Percentiles rank a stretch among this genome's conserved stretches.
Evolutionary conservation across 2,797 vertebrate species (phyloP).

Genomic region (Sardinella longiceps): DNA sequence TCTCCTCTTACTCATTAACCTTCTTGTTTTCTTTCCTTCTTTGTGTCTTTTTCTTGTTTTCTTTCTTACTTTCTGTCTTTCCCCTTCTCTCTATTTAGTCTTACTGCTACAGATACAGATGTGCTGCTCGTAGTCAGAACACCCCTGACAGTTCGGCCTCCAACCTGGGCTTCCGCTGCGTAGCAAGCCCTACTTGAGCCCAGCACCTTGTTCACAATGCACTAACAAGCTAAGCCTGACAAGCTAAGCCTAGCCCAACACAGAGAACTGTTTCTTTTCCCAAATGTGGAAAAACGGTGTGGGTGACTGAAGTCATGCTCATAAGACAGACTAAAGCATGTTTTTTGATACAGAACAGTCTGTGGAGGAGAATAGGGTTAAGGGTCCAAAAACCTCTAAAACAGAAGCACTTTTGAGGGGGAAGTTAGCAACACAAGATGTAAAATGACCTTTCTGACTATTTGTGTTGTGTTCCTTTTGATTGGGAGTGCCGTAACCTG

Average conservation of each 20-base stretch:
- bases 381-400: not conserved
- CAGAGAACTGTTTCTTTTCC: not conserved
- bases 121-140: conserved; percentile 95
- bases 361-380: not conserved
- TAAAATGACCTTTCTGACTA: not conserved
- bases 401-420: not conserved
- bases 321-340: not conserved
- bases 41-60: not conserved
- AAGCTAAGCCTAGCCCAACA: not conserved
- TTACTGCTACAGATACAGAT: conserved; percentile 96
- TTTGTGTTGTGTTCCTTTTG: not conserved
- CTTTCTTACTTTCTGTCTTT: conserved; percentile 15
- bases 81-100: conserved; percentile 73
- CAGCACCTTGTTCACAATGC: not conserved
- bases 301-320: not conserved
- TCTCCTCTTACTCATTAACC: not conserved
- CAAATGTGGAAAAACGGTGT: not conserved
- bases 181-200: conserved; percentile 55
- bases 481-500: not conserved
- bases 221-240: not conserved
- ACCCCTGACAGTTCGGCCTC: conserved; percentile 93
- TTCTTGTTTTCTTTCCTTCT: not conserved
- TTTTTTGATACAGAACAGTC: not conserved
- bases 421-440: not conserved
- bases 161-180: conserved; percentile 96